Evolutionary conservation across 2,888 invertebrate species (phyloP).

Genomic region (Spodoptera littoralis): DNA sequence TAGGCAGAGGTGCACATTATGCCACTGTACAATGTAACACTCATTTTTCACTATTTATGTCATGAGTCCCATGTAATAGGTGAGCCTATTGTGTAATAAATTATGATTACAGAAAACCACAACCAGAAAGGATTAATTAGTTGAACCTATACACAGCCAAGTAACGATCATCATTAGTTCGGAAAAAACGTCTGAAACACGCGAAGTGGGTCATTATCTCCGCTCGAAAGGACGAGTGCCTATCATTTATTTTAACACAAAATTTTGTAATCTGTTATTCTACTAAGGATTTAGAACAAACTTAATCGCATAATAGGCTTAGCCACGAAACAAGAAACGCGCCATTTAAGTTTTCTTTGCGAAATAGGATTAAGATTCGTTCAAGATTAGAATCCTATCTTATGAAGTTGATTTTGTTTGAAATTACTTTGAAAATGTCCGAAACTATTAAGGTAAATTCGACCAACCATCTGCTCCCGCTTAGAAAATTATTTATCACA

Average conservation of each 20-base stretch:
- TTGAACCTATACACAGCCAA: conserved; percentile 13
- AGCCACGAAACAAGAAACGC: conserved; percentile 20
- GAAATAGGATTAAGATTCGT: conserved; percentile 11
- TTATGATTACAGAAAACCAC: neutral
- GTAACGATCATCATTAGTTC: conserved; percentile 51
- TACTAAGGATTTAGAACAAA: conserved; percentile 30
- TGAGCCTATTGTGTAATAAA: no score
- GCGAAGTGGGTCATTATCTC: conserved; percentile 61
- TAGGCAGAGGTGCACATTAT: no score
- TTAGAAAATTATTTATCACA: no score
- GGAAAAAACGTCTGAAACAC: conserved; percentile 54
- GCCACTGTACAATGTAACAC: no score
- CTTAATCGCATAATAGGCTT: conserved; percentile 42
- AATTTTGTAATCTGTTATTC: conserved; percentile 45
- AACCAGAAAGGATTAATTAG: conserved; percentile 14
- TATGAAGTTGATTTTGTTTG: neutral
- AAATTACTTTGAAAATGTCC: neutral
- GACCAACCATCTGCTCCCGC: no score
- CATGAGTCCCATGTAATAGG: no score
- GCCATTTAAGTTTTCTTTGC: conserved; percentile 23
- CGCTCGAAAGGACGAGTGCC: conserved; percentile 47
- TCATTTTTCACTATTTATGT: no score
- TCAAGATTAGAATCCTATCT: conserved; percentile 5
- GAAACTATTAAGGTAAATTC: no score
- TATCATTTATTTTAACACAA: conserved; percentile 47